These are phyloP conservation scores for Planiliza haematocheilus DNA, from an alignment of 2,113 vertebrate genomes.

Conservation along the genomic window DNA sequence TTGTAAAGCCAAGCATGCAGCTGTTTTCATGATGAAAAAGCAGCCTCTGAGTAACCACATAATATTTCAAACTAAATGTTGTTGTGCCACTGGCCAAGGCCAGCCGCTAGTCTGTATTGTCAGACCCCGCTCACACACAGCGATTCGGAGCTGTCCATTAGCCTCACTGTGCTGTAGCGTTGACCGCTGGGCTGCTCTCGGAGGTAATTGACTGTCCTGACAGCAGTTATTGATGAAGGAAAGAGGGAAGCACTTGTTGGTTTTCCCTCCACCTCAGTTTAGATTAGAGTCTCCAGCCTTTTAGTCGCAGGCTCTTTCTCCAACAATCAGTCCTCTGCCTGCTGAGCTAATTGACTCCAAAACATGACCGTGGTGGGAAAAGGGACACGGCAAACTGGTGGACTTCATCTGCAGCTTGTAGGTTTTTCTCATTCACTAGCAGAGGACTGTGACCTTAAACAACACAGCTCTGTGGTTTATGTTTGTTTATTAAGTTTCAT, in stretches of 20 bases:
- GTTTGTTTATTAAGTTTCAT: too few species aligned
- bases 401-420: conserved; percentile 5
- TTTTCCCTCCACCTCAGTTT: conserved; percentile 40
- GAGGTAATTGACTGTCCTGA: conserved; percentile 59
- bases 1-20: conserved; percentile 10
- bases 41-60: conserved; percentile 12
- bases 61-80: conserved; percentile 25
- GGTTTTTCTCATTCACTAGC: neutral
- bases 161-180: conserved; percentile 17
- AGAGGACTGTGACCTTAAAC: neutral
- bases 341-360: conserved; percentile 43
- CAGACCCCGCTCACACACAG: neutral
- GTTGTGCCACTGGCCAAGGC: conserved; percentile 6
- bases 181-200: conserved; percentile 19
- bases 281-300: conserved; percentile 43
- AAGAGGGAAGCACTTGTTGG: conserved; percentile 45
- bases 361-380: conserved; percentile 3
- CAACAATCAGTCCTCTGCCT: conserved; percentile 16
- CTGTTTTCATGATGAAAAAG: conserved; percentile 29
- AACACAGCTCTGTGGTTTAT: too few species aligned
- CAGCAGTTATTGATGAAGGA: conserved; percentile 57
- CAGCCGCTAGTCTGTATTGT: conserved; percentile 7
- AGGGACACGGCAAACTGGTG: neutral
- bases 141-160: conserved; percentile 27
- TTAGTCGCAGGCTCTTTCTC: conserved; percentile 10